Evolutionary conservation across 2,888 invertebrate species (phyloP), one percentile per base, ranked within the genome.

Genomic region (Trachelus tabidus): DNA sequence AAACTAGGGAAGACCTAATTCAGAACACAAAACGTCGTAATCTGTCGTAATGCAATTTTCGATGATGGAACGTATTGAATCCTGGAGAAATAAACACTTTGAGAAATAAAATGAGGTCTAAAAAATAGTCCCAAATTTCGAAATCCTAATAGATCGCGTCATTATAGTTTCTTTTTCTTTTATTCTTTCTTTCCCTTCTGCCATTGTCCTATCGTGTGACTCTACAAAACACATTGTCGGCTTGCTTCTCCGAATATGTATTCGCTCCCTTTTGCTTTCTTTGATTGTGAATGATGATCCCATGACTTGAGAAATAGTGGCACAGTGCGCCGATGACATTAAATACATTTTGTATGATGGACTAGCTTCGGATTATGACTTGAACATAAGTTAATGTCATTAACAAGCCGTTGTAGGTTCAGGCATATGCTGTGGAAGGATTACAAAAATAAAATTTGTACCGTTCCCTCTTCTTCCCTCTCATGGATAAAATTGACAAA

Each of bases 281-380:
- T 56, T 73, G 79, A 76, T 82, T 82, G 76, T 81, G 76, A 76
- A 80, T 81, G 83, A 87, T 84, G 79, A 84, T 87, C 77, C 76
- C 80, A 82, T 85, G 83, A 86, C 81, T 82, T 82, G 83, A 83
- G 56, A 56, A 56, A 56, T 23, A 56, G 56, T 56, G 56, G 23
- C 56, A 23, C 56, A 56, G 56, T 56, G 23, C 23, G 56, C 23
- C 56, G 56, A 56, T 56, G 56, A 56, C 23, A 75, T 86, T 87
- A 85, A 86, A 86, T 86, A 87, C 82, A 85, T 85, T 89, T 85
- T 33, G 77, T 85, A 86, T 84, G 88, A 83, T 86, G 87, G 88
- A 89, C 88, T 88, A 88, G 87, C 84, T 89, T 88, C 84, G 81
- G 82, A 86, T 84, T 76, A 85, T 82, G 86, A 87, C 85, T 87